Base-by-base conservation (phyloP, 2,888 invertebrate genomes). In the Watsonalla cultraria region DNA sequence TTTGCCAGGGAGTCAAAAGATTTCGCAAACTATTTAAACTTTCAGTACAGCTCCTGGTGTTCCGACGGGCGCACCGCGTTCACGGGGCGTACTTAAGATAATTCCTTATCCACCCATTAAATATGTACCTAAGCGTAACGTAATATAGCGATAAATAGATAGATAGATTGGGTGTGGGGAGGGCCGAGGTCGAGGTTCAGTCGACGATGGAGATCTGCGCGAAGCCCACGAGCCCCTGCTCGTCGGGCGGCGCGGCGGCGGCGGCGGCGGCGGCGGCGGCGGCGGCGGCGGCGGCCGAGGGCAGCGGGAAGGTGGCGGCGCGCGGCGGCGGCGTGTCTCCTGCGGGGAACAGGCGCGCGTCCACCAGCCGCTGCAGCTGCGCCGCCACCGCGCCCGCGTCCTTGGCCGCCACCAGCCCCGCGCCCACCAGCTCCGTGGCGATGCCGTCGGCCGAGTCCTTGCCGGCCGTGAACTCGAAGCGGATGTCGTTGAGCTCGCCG, bases 191-290 rank as follows among this genome's bases (percentile, higher is more conserved):
- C 52, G 59, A 54, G 55, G 56, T 60, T 82, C 93, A 97, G 92
- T 97, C 97, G 66, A 96, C 95, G 82, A 98, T 95, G 71, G 98
- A 98, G 81, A 99, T 95, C 92, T 99, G 99, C 82, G 99, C 99
- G 92, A 95, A 99, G 76, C 99, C 99, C 80, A 99, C 94, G 66
- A 99, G 93, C 47, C 98, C 96, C 78, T 97, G 97, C 86, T 99
- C 99, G 86, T 99, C 99, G 54, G 96, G 94, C 59, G 95, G 93
- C 90, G 97, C 97, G 70, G 75, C 66, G 45, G 81, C 92, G 68
- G 73, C 78, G n/a, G n/a, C 39, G 94, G 92, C 7, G 39, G 39
- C 39, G 68, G 68, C 58, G 61, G n/a, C 62, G 54, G 34, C 91
- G 68, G 64, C 58, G 61, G 47, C 58, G 58, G 71, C 91, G 68